Conservation (phyloP, 64 coral and sea anemone genomes). For the Montipora efflorescens region DNA sequence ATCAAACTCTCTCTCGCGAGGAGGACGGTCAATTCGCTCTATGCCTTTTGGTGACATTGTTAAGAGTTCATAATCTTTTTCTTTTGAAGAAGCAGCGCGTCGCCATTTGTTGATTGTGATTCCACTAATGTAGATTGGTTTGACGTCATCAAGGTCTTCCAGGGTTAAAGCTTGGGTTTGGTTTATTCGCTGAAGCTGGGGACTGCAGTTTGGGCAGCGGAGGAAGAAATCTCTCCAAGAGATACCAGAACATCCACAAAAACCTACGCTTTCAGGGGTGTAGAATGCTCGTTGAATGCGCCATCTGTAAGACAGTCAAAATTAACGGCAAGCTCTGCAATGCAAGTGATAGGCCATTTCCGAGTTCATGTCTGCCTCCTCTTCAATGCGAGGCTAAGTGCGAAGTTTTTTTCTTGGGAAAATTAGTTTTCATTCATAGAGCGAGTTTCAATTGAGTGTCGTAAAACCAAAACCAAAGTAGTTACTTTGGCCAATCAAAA, state of each 20-base stretch:
- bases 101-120: conserved; percentile 44
- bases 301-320: conserved; percentile 1
- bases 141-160: conserved; percentile 51
- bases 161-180: conserved; percentile 1
- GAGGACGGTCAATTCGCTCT: conserved; percentile 21
- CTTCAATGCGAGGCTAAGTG: too few relatives aligned
- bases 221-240: conserved; percentile 46
- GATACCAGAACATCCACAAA: conserved; percentile 5
- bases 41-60: conserved; percentile 36
- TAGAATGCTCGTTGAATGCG: conserved; percentile 36
- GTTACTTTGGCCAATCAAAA: too few relatives aligned
- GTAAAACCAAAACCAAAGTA: too few relatives aligned
- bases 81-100: background rate
- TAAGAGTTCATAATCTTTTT: conserved; percentile 36
- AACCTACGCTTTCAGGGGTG: conserved; percentile 11
- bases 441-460: too few relatives aligned
- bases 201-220: conserved; percentile 10
- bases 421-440: too few relatives aligned
- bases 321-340: background rate
- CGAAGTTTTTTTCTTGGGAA: too few relatives aligned
- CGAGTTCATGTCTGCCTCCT: too few relatives aligned
- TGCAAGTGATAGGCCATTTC: too few relatives aligned
- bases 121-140: conserved; percentile 37
- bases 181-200: background rate
- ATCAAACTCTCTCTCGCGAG: conserved; percentile 23